Evolutionary conservation across 2,888 invertebrate species (phyloP).

Genomic region (Schizaphis graminum): DNA sequence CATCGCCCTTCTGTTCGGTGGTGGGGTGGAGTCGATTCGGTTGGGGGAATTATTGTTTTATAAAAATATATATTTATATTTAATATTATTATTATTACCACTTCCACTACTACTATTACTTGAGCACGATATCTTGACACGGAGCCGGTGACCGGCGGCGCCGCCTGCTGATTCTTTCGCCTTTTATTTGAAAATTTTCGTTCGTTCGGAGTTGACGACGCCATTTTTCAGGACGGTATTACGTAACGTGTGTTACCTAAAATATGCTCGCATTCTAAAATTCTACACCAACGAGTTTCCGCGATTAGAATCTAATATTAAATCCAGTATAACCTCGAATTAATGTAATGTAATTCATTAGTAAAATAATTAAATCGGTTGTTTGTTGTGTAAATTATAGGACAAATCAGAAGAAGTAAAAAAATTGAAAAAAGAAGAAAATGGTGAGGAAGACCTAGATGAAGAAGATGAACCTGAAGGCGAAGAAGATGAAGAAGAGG

Average conservation of each 20-base stretch:
- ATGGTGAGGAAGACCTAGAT: constrained; percentile 78
- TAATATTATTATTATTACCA: background rate
- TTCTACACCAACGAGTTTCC: background rate
- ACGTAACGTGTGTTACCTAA: background rate
- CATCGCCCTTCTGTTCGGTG: background rate
- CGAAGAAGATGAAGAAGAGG: constrained; percentile 78
- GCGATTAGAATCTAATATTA: background rate
- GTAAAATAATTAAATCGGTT: background rate
- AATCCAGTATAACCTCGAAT: background rate
- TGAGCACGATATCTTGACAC: background rate
- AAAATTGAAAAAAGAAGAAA: constrained; percentile 74
- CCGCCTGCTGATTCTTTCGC: background rate
- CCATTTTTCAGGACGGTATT: background rate
- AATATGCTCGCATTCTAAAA: background rate
- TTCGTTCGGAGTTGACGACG: background rate
- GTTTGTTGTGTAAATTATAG: constrained; percentile 66
- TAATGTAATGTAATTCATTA: background rate
- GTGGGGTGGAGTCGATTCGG: background rate
- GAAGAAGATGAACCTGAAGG: constrained; percentile 77
- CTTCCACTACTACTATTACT: background rate
- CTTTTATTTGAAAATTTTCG: background rate
- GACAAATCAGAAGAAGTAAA: constrained; percentile 71
- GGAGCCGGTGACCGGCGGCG: background rate
- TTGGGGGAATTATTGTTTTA: background rate
- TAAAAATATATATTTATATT: background rate